Base-by-base conservation (phyloP, 2,113 vertebrate species). In the Agelaius phoeniceus region DNA sequence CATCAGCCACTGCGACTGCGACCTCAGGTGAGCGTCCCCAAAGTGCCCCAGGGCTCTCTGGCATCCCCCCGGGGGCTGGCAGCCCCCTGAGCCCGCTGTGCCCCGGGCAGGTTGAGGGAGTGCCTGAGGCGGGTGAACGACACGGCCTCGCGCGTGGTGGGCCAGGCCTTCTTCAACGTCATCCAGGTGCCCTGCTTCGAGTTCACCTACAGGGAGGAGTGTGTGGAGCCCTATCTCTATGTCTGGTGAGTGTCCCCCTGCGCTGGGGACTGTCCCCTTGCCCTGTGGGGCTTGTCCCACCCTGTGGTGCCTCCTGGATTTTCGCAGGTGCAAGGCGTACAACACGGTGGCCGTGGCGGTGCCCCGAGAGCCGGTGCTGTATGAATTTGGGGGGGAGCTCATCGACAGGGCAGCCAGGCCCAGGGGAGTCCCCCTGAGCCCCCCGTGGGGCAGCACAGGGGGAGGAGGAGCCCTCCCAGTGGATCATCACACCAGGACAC, bases 1-100 rank as follows among this genome's bases (percentile, higher is more conserved):
- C 62, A 95, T 99, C 96, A 98, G 98, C 94, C 99, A 99, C 94
- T 99, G 99, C 9, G 98, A 99, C 97, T 99, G 99, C 4, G 99
- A 99, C 84, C 97, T 76, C 44, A 84, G 97, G 99, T 99, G 96
- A 66, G 90, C 1, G 0, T 3, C 48, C 44, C 84, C 73, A 15
- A 0, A 12, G 16, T 4, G 16, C 41, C 59, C 68, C 15, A 0
- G 41, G 28, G 30, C 54, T 15, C 13, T 59, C 59, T 4, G 4
- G 3, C 21, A 21, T 3, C 24, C 2, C 2, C 59, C 13, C 1
- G 1, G 43, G 52, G 6, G 48, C 48, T 5, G 48, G 48, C 48
- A 52, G 63, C 37, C 55, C 58, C 33, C n/a, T 80, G 20, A 86
- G 5, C 30, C 48, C 0, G 6, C 51, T 20, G 2, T 75, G 13